A percentile compares a stretch with the other conserved stretches of the same genome.
phyloP scores from a whole-genome alignment of 2,113 vertebrate species.

The Clarias batrachus region DNA sequence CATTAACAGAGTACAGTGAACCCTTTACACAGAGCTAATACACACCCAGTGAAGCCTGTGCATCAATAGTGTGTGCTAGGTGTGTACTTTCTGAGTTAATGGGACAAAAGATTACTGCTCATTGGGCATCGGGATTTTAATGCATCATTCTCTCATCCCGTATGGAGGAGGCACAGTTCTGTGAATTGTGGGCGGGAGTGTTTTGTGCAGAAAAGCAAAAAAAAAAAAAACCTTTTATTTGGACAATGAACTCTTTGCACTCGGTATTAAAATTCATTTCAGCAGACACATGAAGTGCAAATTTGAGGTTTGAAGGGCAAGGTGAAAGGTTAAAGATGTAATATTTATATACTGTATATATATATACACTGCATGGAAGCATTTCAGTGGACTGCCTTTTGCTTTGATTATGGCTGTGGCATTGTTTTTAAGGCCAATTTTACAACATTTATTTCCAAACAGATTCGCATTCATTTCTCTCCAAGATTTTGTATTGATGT shows the following conservation, averaged over 20 bases:
- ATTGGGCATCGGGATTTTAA: conserved; percentile 1
- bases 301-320: too few relatives aligned
- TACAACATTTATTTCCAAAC: too few relatives aligned
- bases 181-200: background rate
- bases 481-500: too few relatives aligned
- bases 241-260: background rate
- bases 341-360: too few relatives aligned
- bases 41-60: background rate
- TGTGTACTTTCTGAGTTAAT: conserved; percentile 2
- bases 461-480: too few relatives aligned
- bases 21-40: background rate
- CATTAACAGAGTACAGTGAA: background rate
- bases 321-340: too few relatives aligned
- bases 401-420: too few relatives aligned
- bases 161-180: background rate
- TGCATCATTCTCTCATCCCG: background rate
- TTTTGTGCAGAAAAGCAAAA: background rate
- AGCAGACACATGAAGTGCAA: too few relatives aligned
- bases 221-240: background rate
- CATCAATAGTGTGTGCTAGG: background rate
- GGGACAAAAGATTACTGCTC: background rate
- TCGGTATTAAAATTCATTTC: too few relatives aligned
- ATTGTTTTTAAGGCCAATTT: too few relatives aligned
- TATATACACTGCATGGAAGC: too few relatives aligned
- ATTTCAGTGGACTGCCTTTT: too few relatives aligned